These are phyloP conservation scores for Ichneumoninae sp. DNA, from an alignment of 2,888 invertebrate species.

Conservation along the genomic window DNA sequence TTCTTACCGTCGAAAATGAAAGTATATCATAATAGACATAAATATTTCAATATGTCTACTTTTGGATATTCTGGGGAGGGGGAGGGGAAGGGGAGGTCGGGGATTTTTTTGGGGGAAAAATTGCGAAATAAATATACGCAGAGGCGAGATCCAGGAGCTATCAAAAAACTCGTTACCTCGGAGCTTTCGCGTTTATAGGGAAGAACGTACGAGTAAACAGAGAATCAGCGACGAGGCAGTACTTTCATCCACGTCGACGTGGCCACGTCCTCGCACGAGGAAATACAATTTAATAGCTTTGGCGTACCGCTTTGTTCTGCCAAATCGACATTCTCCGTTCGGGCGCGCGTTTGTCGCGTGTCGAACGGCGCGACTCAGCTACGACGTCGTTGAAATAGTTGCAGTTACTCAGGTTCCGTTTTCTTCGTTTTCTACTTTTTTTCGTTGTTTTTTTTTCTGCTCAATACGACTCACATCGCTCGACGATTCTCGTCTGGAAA, in stretches of 20 bases:
- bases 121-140: neutral
- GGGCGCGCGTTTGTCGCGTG: conserved; percentile 6
- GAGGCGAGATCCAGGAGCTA: neutral
- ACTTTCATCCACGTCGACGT: conserved; percentile 12
- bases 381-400: conserved; percentile 1
- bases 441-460: neutral
- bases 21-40: no score
- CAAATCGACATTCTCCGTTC: conserved; percentile 49
- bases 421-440: neutral
- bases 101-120: neutral
- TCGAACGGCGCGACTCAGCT: conserved; percentile 5
- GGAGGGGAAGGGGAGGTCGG: no score
- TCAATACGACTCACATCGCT: neutral
- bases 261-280: conserved; percentile 27
- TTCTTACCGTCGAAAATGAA: no score
- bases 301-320: conserved; percentile 53
- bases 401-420: neutral
- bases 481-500: conserved; percentile 6
- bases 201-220: neutral
- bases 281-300: conserved; percentile 60
- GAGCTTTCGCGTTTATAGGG: conserved; percentile 21
- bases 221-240: neutral
- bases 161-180: conserved; percentile 50
- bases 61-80: no score
- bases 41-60: no score